phyloP scores from a whole-genome alignment of 1,140 invertebrate species.

The Protaetia brevitarsis region DNA sequence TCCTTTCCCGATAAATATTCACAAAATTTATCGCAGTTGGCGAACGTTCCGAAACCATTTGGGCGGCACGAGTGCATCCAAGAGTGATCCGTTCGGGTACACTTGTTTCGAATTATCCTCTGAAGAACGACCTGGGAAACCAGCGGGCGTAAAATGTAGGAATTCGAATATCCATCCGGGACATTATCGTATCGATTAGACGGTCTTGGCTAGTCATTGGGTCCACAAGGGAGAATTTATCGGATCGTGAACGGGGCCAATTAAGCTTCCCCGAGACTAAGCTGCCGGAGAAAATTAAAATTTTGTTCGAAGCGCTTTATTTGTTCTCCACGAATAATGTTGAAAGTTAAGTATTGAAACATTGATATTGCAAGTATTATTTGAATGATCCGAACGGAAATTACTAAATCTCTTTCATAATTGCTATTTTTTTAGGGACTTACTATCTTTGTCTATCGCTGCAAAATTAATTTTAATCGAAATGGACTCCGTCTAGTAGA shows the following conservation, averaged over 20 bases:
- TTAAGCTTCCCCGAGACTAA: conserved; percentile 4
- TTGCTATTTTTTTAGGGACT: too few relatives aligned
- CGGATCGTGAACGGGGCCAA: background rate
- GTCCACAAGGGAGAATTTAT: background rate
- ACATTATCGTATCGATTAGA: conserved; percentile 14
- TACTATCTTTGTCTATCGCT: too few relatives aligned
- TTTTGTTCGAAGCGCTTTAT: background rate
- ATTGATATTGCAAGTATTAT: too few relatives aligned
- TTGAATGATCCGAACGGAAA: too few relatives aligned
- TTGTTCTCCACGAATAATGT: background rate
- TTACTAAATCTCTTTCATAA: too few relatives aligned
- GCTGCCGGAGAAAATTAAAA: background rate
- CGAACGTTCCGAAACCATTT: background rate
- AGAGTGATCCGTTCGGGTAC: background rate
- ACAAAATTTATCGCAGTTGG: background rate
- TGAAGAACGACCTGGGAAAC: background rate
- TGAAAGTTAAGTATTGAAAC: background rate
- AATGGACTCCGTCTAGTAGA: too few relatives aligned
- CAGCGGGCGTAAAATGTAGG: background rate
- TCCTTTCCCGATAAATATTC: conserved; percentile 14
- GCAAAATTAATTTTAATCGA: too few relatives aligned
- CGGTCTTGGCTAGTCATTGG: background rate
- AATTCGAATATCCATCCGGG: background rate
- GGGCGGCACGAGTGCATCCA: background rate
- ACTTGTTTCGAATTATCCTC: conserved; percentile 11